Base-by-base conservation (phyloP, 2,113 vertebrate species). In the Lamprotornis superbus region DNA sequence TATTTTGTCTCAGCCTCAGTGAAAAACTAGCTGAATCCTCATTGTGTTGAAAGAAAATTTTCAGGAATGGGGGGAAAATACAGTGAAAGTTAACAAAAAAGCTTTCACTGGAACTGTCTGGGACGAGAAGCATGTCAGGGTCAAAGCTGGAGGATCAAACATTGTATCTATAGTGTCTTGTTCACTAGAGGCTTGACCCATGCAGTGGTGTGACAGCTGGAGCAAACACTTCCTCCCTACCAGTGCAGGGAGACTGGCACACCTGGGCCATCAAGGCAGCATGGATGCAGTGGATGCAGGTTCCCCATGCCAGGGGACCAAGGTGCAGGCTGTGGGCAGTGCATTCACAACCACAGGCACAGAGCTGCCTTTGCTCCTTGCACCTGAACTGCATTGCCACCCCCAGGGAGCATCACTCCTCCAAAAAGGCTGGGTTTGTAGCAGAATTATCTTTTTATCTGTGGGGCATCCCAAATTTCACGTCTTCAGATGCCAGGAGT, bases 271-370 rank as follows among this genome's bases (percentile, higher is more conserved):
- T 7, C 33, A 27, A 37, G 31, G n/a, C 15, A 53, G 47, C 55
- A n/a, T 0, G 1, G 49, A 5, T 56, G 55, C 24, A 46, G 9
- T 3, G 31, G n/a, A 11, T 31, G 27, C 25, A 76, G 57, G 28
- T 7, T 31, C 53, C 9, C 5, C 3, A 11, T 6, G 37, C n/a
- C 25, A 19, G 19, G 22, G 11, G 7, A 61, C 15, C 1, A 1
- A 47, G 30, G 7, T 6, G 46, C 11, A 20, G 37, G 24, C 70
- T 70, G 27, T 12, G 37, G 27, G 39, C 56, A 84, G 30, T 21
- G 44, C 0, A 0, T 0, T 9, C 0, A 6, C 10, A 49, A 1
- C n/a, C 4, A 5, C 19, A 44, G 50, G 21, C 21, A 23, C 52
- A 28, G 33, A 28, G 10, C 25, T 50, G 61, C 42, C 28, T 37